Conservation (phyloP, 1,140 invertebrate species). For the Neodiprion virginianus region DNA sequence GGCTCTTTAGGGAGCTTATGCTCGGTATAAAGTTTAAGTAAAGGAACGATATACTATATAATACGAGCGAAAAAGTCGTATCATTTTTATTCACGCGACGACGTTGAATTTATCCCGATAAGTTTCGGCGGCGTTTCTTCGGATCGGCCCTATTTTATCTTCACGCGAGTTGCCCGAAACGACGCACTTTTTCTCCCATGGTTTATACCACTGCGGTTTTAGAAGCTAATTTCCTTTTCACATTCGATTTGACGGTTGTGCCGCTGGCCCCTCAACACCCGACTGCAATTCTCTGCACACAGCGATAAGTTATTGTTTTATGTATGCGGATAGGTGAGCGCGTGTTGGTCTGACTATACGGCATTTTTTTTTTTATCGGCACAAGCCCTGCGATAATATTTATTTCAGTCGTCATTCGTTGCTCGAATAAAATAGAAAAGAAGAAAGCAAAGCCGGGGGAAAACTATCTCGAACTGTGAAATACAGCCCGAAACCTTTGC, state of each 20-base stretch:
- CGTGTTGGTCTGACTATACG: not conserved
- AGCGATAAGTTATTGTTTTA: slow-evolving; percentile 13
- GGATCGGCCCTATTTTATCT: not conserved
- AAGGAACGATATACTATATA: slow-evolving; percentile 10
- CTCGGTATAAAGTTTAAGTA: slow-evolving; percentile 44
- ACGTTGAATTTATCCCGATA: too few species aligned
- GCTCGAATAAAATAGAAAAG: too few species aligned
- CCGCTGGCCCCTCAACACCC: slow-evolving; percentile 40
- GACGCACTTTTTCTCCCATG: slow-evolving; percentile 11
- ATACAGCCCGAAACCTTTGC: too few species aligned
- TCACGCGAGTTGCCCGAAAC: not conserved
- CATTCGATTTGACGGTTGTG: slow-evolving; percentile 49
- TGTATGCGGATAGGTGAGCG: too few species aligned
- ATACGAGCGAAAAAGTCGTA: too few species aligned
- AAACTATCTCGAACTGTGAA: too few species aligned
- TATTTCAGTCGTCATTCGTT: slow-evolving; percentile 38
- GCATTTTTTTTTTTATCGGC: slow-evolving; percentile 36
- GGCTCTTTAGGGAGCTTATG: slow-evolving; percentile 41
- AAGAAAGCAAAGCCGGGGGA: too few species aligned
- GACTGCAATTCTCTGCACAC: slow-evolving; percentile 23
- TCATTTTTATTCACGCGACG: not conserved
- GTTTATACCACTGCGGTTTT: slow-evolving; percentile 17
- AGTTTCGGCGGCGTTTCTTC: slow-evolving; percentile 8
- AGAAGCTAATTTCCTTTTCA: slow-evolving; percentile 51
- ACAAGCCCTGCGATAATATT: slow-evolving; percentile 44